Evolutionary conservation across 2,888 invertebrate species (phyloP).

Genomic region (Villa cingulata): DNA sequence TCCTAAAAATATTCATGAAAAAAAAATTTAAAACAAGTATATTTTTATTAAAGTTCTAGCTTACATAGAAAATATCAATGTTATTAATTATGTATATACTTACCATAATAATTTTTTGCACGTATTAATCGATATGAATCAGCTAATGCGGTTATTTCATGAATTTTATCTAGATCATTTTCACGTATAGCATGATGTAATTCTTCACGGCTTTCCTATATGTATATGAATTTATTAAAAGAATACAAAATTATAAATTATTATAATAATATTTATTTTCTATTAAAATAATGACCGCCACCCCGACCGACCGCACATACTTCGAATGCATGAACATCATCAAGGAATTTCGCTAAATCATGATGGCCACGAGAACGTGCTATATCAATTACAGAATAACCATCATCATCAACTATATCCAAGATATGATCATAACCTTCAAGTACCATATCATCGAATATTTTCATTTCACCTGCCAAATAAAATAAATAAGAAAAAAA

Average conservation of each 20-base stretch:
- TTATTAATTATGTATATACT: background rate
- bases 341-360: constrained; percentile 54
- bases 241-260: too few relatives aligned
- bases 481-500: background rate
- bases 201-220: constrained; percentile 60
- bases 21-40: background rate
- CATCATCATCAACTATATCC: constrained; percentile 61
- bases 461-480: constrained; percentile 50
- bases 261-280: background rate
- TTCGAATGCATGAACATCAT: constrained; percentile 60
- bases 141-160: constrained; percentile 38
- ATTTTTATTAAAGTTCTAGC: too few relatives aligned
- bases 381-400: constrained; percentile 53
- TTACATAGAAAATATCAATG: too few relatives aligned
- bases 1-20: constrained; percentile 34
- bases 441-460: constrained; percentile 44
- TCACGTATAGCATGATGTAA: constrained; percentile 59
- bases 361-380: constrained; percentile 52
- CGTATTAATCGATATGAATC: constrained; percentile 28
- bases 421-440: constrained; percentile 82
- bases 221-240: background rate
- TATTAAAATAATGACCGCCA: background rate
- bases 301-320: constrained; percentile 35
- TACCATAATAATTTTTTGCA: constrained; percentile 36
- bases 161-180: constrained; percentile 47